Percentiles rank a stretch among this genome's conserved stretches.
Conservation (phyloP, 2,113 vertebrate species). For the Mystacornis crossleyi region DNA sequence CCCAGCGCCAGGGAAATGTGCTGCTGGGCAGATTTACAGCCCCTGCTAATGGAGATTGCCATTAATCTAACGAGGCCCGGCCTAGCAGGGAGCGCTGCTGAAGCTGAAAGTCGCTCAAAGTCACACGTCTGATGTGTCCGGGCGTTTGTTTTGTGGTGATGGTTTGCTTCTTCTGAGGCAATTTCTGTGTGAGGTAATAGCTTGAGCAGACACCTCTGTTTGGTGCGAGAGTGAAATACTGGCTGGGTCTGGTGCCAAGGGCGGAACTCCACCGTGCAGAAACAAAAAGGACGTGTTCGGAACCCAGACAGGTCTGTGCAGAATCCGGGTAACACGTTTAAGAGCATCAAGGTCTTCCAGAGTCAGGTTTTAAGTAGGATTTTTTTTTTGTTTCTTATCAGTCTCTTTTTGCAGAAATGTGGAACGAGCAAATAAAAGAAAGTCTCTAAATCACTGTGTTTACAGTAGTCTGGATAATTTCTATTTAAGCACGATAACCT, state of each 20-base stretch:
- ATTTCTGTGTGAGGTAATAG: background rate
- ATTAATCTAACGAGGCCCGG: background rate
- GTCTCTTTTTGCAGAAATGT: background rate
- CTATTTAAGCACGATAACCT: background rate
- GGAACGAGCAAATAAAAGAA: background rate
- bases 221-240: background rate
- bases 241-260: background rate
- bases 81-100: background rate
- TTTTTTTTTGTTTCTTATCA: background rate
- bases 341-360: background rate
- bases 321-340: background rate
- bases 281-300: background rate
- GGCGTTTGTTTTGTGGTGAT: background rate
- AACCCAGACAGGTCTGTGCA: background rate
- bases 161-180: background rate
- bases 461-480: background rate
- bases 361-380: background rate
- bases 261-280: background rate
- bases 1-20: background rate
- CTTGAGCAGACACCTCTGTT: background rate
- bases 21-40: background rate
- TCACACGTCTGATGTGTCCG: background rate
- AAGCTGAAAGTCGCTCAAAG: background rate
- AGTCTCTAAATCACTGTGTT: background rate
- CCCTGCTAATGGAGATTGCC: background rate